Conservation (phyloP, 2,797 vertebrate species). For the Phrynocephalus vlangalii region DNA sequence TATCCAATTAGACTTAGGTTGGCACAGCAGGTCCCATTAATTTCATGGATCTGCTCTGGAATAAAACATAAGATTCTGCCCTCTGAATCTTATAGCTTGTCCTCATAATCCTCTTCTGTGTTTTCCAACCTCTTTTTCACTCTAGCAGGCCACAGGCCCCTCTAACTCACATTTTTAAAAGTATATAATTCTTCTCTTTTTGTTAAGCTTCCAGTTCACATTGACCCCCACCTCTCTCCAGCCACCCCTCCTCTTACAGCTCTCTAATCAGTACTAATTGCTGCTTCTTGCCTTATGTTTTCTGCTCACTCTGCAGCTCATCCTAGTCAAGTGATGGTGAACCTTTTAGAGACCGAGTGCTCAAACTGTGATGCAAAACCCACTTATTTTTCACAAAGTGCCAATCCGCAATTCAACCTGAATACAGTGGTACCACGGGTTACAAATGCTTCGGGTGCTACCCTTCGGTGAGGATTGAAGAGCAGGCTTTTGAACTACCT, state of each 20-base stretch:
- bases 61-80: background rate
- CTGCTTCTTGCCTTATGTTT: background rate
- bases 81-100: background rate
- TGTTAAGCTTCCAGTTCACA: background rate
- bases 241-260: background rate
- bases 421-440: too few species aligned
- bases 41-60: background rate
- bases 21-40: background rate
- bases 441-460: too few species aligned
- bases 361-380: too few species aligned
- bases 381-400: too few species aligned
- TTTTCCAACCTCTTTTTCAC: background rate
- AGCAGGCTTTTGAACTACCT: too few species aligned
- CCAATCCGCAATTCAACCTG: too few species aligned
- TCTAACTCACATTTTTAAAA: background rate
- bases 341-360: too few species aligned
- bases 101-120: background rate
- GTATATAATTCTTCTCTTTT: background rate
- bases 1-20: too few species aligned
- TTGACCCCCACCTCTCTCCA: too few species aligned
- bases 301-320: background rate
- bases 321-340: too few species aligned
- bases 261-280: too few species aligned
- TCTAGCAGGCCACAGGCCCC: background rate
- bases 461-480: too few species aligned